Evolutionary conservation across 2,888 invertebrate genomes (phyloP), one percentile per base, ranked within the genome.

Genomic region (Drosophila recens): DNA sequence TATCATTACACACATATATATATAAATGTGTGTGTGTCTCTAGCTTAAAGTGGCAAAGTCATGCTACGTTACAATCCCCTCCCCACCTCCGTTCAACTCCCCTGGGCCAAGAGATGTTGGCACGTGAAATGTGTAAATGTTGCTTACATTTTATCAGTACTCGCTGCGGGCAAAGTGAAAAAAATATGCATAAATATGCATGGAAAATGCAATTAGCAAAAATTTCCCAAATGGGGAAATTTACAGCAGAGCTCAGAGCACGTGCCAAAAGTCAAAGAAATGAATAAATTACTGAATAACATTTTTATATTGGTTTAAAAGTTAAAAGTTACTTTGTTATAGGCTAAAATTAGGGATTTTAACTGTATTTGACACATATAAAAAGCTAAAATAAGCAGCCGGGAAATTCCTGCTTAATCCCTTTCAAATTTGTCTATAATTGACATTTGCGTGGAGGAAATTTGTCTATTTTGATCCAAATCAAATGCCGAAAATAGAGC

Each of bases 121-220:
- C 88, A 89, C 88, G 86, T 82, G 88, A 86, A 86, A 72, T 89
- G 87, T 82, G 73, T 71, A 73, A 75, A 27, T 27, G 65, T 64
- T 79, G 81, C 67, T 63, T 70, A 70, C 46, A 78, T 68, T 79
- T 70, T 36, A 79, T 67, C 81, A 75, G 61, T 69, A 67, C 58
- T 67, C 17, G 70, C 57, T 73, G 79, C 75, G 75, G 76, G 66
- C 51, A 23, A 57, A 69, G 59, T 62, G 43, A 64, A 67, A 75
- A 30, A 70, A 52, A 33, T 64, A 72, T 72, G 71, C 71, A 43
- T 42, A 65, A 68, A 62, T 73, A 58, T 64, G 64, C 63, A 51
- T 53, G 64, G 57, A 51, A 72, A 48, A 30, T 38, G 42, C 65
- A 65, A 58, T 65, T 65, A 69, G 69, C 61, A 15, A 43, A 54